A percentile compares a stretch with the other conserved stretches of the same genome.
Conservation (phyloP, 1,140 invertebrate genomes). For the Bicyclus anynana region DNA sequence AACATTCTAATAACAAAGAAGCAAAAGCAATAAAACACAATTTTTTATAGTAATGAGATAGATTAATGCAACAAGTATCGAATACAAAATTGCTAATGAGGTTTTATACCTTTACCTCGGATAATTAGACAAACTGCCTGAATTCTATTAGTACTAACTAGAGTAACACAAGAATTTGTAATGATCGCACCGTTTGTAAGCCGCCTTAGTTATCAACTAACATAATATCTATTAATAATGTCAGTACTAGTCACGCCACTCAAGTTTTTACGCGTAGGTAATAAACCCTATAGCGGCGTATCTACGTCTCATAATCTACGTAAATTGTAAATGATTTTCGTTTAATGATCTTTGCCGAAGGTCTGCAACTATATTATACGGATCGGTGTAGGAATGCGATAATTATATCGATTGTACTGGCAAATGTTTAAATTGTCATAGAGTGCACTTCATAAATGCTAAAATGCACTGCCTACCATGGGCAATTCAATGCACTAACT, state of each 20-base stretch:
- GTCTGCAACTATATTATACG: constrained; percentile 6
- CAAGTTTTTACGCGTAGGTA: constrained; percentile 23
- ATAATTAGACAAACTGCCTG: too few relatives aligned
- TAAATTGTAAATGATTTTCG: background rate
- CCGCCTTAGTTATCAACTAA: constrained; percentile 16
- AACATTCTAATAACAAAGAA: too few relatives aligned
- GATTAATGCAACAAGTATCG: too few relatives aligned
- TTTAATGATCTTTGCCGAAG: constrained; percentile 3
- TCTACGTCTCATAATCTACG: constrained; percentile 2
- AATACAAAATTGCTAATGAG: too few relatives aligned
- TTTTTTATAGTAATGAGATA: too few relatives aligned
- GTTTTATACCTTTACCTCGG: too few relatives aligned
- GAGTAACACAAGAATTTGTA: too few relatives aligned
- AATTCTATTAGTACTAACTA: too few relatives aligned
- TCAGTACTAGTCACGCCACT: constrained; percentile 22
- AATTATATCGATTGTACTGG: background rate
- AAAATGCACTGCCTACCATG: too few relatives aligned
- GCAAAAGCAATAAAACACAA: too few relatives aligned
- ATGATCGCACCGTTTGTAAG: background rate
- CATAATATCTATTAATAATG: constrained; percentile 25
- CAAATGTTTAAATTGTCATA: background rate
- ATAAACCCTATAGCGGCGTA: constrained; percentile 23
- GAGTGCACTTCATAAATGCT: too few relatives aligned
- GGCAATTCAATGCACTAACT: too few relatives aligned
- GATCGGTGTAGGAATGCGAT: background rate